Conservation (phyloP, 2,888 invertebrate genomes). For the Pimpla rufipes region DNA sequence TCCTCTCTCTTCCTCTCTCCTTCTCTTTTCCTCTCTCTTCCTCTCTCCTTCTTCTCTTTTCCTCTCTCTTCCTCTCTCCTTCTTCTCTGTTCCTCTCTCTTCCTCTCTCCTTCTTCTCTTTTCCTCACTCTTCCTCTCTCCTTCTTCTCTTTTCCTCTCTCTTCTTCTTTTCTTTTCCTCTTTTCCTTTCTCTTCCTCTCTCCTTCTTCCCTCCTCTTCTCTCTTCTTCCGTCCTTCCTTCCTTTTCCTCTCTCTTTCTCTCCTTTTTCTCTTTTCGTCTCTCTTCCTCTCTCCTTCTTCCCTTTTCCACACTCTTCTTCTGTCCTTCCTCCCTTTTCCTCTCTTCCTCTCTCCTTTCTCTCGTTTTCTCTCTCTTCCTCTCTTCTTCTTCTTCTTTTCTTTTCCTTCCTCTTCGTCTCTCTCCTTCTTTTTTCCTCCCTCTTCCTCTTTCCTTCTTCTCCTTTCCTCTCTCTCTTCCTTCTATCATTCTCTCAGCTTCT, state of each 20-base stretch:
- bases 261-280: conserved; percentile 32
- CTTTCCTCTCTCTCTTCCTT: conserved; percentile 1
- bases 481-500: too few relatives aligned
- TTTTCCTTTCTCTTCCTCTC: too few relatives aligned
- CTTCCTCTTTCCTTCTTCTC: conserved; percentile 65
- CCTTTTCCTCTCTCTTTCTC: conserved; percentile 64
- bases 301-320: conserved; percentile 57
- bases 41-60: too few relatives aligned
- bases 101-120: too few relatives aligned
- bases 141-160: conserved; percentile 11
- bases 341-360: conserved; percentile 62
- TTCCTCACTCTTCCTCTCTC: conserved; percentile 34
- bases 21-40: neutral
- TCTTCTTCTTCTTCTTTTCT: conserved; percentile 52
- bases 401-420: conserved; percentile 51
- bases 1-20: conserved; percentile 38
- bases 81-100: conserved; percentile 46
- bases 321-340: conserved; percentile 64
- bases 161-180: too few relatives aligned
- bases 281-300: conserved; percentile 36
- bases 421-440: conserved; percentile 65
- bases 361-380: conserved; percentile 34
- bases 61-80: conserved; percentile 7
- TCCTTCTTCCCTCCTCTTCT: conserved; percentile 58
- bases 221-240: conserved; percentile 42